A percentile compares a stretch with the other conserved stretches of the same genome.
These are phyloP conservation scores for Erannis defoliaria DNA, from an alignment of 2,888 invertebrate species.

Conservation along the genomic window DNA sequence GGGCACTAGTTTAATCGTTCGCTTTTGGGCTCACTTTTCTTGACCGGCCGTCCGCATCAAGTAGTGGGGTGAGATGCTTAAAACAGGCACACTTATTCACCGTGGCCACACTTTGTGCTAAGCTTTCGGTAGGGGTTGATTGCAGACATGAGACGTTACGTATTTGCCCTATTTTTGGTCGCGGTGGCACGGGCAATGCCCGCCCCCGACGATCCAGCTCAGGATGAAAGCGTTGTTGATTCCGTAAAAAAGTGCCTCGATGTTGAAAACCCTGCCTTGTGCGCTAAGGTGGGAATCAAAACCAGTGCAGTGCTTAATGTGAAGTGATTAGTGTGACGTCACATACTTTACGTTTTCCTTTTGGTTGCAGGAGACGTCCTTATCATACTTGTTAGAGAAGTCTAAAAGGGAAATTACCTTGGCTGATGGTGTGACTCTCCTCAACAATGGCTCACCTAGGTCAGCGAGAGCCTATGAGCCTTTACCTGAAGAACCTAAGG, in stretches of 20 bases:
- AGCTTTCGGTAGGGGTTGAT: conserved; percentile 79
- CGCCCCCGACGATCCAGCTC: conserved; percentile 72
- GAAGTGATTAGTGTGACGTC: conserved; percentile 47
- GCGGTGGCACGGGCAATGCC: conserved; percentile 82
- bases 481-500: conserved; percentile 90
- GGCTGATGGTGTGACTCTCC: conserved; percentile 87
- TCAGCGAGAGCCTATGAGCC: conserved; percentile 88
- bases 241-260: conserved; percentile 91
- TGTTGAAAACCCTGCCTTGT: conserved; percentile 88
- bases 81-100: conserved; percentile 77
- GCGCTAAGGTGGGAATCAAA: conserved; percentile 88
- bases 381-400: conserved; percentile 89
- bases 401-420: conserved; percentile 85
- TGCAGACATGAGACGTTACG: conserved; percentile 78
- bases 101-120: conserved; percentile 78
- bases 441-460: conserved; percentile 83
- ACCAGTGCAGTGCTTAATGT: conserved; percentile 52
- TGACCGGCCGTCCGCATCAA: conserved; percentile 56
- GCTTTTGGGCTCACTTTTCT: conserved; percentile 81
- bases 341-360: conserved; percentile 61
- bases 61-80: conserved; percentile 83
- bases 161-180: conserved; percentile 82
- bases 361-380: conserved; percentile 90
- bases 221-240: conserved; percentile 84
- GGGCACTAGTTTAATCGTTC: conserved; percentile 75